Base-by-base conservation (phyloP, 1,140 invertebrate species). In the Potamilus streckersoni region DNA sequence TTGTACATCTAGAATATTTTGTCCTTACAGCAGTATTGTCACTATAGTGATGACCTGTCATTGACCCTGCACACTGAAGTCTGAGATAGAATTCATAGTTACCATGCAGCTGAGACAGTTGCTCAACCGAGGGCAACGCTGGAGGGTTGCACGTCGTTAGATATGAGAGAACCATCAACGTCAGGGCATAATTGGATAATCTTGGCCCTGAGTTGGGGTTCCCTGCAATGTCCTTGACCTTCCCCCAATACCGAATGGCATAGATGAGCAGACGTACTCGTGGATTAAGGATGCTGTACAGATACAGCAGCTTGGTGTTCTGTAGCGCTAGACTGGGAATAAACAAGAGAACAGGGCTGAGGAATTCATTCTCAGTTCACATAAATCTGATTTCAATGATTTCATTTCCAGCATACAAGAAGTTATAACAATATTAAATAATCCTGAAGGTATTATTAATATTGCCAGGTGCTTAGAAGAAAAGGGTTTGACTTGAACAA, bases 181-280 rank as follows among this genome's bases (percentile, higher is more conserved):
- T 78, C 14, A 83, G 75, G 19, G 82, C 82, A 65, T 83, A 83
- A 74, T 83, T 83, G 2, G 78, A 82, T 67, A 83, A 58, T 60
- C 69, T 77, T 20, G 76, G 64, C 17, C 80, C 78, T 11, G 78
- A 62, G 38, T 78, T 77, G 55, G 58, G 59, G 58, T 83, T 79
- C 1, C 80, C 80, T 12, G 78, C 65, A 8, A 83, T 27, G 8
- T 66, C 71, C 66, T 79, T 77, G 2, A 76, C 75, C 75, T 78
- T 81, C 19, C 71, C 82, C 82, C 82, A 83, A 68, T 83, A 80
- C 16, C 82, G 78, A 65, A 83, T 78, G 63, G 78, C 71, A 74
- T 76, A 80, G 59, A 80, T 72, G 55, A 83, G 76, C 70, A 79
- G 78, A 62, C 73, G 66, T 58, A 83, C 71, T 23, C 82, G 71